Base-by-base conservation (phyloP, 2,113 vertebrate genomes). In the Calidris pugnax region DNA sequence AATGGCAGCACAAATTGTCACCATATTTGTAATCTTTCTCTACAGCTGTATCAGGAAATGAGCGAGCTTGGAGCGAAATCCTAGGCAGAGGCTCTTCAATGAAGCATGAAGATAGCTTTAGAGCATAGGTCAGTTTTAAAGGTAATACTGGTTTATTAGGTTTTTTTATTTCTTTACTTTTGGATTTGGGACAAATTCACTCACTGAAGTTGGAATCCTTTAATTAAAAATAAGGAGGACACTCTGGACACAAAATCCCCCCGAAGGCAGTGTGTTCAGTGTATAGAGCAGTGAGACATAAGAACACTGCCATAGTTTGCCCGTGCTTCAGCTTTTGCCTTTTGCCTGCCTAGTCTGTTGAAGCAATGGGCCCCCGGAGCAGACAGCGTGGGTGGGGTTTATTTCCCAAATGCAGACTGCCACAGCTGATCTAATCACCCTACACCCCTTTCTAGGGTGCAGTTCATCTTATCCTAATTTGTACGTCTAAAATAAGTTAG, bases 1-100 rank as follows among this genome's bases (percentile, higher is more conserved):
- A 90, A 95, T 78, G 68, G 35, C 37, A 87, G 88, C 39, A 81
- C 64, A 90, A 93, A 95, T 89, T 94, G 90, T 90, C 63, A 81
- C 51, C 59, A 56, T 87, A 84, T 92, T 93, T 93, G 82, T 84
- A 88, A 93, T 95, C 59, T 88, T 94, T 90, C 75, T 88, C 33
- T 86, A 80, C 43, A 87, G 68, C 60, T 78, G 56, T 53, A 66
- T 71, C 41, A 87, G 89, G 84, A 92, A 94, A 89, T 69, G 66
- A 85, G 57, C 17, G 57, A 79, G 37, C 51, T 69, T 95, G 73
- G n/a, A 90, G 47, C 19, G 89, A 84, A 91, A 84, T 87, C 87
- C 73, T 50, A 71, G 77, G 57, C 78, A 92, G 45, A 92, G 30
- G 10, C 26, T 93, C 68, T 92, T 79, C 2, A 27, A 51, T 53